Evolutionary conservation across 2,888 invertebrate genomes (phyloP), one percentile per base, ranked within the genome.

Genomic region (Phyllotreta cruciferae): DNA sequence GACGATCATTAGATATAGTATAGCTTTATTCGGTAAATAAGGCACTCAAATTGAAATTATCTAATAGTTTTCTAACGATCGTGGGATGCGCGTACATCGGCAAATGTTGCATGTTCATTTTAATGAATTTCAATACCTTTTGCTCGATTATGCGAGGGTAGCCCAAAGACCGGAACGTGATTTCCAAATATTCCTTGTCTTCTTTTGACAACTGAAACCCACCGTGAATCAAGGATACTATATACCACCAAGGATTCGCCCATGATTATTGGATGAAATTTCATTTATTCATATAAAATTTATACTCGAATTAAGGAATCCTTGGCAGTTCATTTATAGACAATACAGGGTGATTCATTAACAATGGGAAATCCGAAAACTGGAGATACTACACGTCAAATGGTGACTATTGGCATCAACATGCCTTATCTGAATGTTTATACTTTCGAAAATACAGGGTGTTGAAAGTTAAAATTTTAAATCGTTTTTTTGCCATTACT

Each of bases 41-140:
- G 0, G 78, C 77, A 66, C 80, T 80, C 8, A 72, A 73, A 57
- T 77, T 73, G 54, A 71, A 76, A 37, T 77, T 76, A 38, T 73
- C 71, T 41, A 79, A 56, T 10, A 81, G 71, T 13, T 70, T 66
- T 36, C 76, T 75, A 9, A 79, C 71, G 4, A 77, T 65, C 7
- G 72, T 60, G 0, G 80, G 81, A 69, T 79, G 77, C 0, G 80
- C 81, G 63, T 81, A 82, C 80, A 81, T 79, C 0, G 81, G 78
- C 13, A 82, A 68, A 62, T 75, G 71, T 10, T 63, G 70, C 9
- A 73, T 44, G 58, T 81, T 75, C 3, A 74, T 70, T 34, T 73
- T 70, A 13, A 82, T 70, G 64, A 79, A 81, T 10, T 78, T 73
- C 60, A 81, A 62, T 6, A 81, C 68, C 61, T 74, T 73, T 41